Evolutionary conservation across 64 coral and sea anemone species (phyloP), one percentile per base, ranked within the genome.

Genomic region (Platygyra sinensis): DNA sequence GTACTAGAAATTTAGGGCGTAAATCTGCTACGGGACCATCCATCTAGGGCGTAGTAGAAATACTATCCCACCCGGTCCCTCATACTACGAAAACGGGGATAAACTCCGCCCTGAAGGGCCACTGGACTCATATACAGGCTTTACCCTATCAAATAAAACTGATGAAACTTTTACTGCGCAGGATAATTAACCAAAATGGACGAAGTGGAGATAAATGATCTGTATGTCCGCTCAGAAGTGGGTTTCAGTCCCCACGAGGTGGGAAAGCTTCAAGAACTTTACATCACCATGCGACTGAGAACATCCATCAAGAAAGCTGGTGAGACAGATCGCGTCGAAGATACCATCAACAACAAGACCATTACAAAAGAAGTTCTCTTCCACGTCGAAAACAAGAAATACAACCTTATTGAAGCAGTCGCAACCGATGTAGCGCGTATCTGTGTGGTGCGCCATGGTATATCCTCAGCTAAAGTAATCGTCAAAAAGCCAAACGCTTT

Each of bases 351-450:
- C 73, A 81, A 86, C 30, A 91, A 80, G 57, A 74, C 52, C 25
- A 46, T 94, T 14, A 63, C 61, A 38, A 94, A 94, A 86, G 88
- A 87, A 28, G 55, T 94, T 17, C 60, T 94, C 15, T 60, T 80
- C 49, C 88, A 94, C 25, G 74, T 94, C 12, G 88, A 90, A n/a
- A 90, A 90, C 25, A 94, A 86, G 54, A 90, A 90, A 82, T 91
- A 87, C 54, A 87, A 87, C 63, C 82, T 91, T 9, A 87, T 94
- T 33, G 88, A 94, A 81, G 69, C 93, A 8, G 93, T 94, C 8
- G 93, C 93, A 22, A 82, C 93, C 6, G 93, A 94, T 32, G 82
- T 91, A 4, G 93, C 93, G 19, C 93, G 87, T 16, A 94, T 94
- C 62, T 90, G 93, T 20, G 93, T 94, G 16, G 75, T 80, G 16